These are phyloP conservation scores for Bibio marci DNA, from an alignment of 2,888 invertebrate species.

Conservation along the genomic window DNA sequence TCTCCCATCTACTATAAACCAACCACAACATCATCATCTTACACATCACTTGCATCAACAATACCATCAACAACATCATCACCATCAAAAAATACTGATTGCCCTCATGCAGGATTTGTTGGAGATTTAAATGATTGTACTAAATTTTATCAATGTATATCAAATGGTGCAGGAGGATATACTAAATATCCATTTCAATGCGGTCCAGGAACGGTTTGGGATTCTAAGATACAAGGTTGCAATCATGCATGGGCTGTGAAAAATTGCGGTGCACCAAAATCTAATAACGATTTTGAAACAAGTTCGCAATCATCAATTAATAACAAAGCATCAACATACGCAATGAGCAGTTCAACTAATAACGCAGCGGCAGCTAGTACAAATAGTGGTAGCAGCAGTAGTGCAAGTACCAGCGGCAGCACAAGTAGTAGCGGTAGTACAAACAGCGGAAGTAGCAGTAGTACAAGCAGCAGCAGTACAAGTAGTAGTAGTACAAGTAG, in stretches of 20 bases:
- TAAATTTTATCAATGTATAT: conserved; percentile 62
- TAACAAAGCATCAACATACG: conserved; percentile 12
- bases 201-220: conserved; percentile 63
- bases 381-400: too few species aligned
- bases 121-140: conserved; percentile 49
- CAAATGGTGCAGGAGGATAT: conserved; percentile 38
- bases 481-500: conserved; percentile 11
- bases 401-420: background rate
- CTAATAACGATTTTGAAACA: background rate
- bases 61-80: conserved; percentile 3
- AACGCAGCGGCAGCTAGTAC: conserved; percentile 11
- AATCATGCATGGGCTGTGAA: conserved; percentile 50
- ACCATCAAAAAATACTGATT: conserved; percentile 7
- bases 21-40: conserved; percentile 14
- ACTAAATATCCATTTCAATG: conserved; percentile 37
- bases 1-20: conserved; percentile 6
- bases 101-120: conserved; percentile 45
- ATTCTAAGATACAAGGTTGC: conserved; percentile 46
- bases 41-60: conserved; percentile 5
- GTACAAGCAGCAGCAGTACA: conserved; percentile 5
- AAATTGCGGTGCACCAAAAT: conserved; percentile 13
- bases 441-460: conserved; percentile 7
- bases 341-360: conserved; percentile 13
- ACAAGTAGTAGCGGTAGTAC: conserved; percentile 9
- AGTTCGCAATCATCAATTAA: conserved; percentile 13